These are phyloP conservation scores for Aphis gossypii DNA, from an alignment of 1,140 invertebrate species.

Conservation along the genomic window DNA sequence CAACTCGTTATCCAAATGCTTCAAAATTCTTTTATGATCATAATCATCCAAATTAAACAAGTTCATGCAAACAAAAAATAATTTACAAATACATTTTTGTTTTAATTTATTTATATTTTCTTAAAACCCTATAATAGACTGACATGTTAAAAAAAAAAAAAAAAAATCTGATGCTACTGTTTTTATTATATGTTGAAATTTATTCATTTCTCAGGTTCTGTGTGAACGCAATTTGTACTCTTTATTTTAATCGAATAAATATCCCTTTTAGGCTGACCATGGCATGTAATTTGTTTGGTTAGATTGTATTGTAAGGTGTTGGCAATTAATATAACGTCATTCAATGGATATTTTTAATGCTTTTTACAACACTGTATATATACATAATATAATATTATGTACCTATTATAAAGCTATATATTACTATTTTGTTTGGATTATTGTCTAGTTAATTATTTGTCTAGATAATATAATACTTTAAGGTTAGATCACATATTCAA, in stretches of 20 bases:
- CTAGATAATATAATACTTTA: conserved; percentile 1
- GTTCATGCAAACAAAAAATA: neutral
- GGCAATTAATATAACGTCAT: conserved; percentile 42
- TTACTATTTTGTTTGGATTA: conserved; percentile 36
- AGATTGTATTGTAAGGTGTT: conserved; percentile 51
- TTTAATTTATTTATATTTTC: conserved; percentile 37
- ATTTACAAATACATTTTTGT: neutral
- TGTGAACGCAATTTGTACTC: neutral
- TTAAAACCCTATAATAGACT: conserved; percentile 47
- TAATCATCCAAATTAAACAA: conserved; percentile 46
- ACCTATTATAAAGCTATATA: conserved; percentile 26
- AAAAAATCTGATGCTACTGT: conserved; percentile 27
- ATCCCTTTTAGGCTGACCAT: conserved; percentile 1
- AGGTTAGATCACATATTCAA: neutral
- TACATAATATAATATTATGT: conserved; percentile 24
- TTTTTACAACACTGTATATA: conserved; percentile 46
- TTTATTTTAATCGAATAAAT: neutral
- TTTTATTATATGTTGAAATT: conserved; percentile 41
- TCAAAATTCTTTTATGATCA: conserved; percentile 60
- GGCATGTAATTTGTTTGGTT: neutral
- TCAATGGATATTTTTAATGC: neutral
- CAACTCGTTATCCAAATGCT: conserved; percentile 62
- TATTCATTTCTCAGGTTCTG: conserved; percentile 12
- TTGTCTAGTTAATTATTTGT: conserved; percentile 42
- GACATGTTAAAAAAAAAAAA: conserved; percentile 22